Conservation (phyloP, 2,797 vertebrate genomes). For the Myioborus melanocephalus region DNA sequence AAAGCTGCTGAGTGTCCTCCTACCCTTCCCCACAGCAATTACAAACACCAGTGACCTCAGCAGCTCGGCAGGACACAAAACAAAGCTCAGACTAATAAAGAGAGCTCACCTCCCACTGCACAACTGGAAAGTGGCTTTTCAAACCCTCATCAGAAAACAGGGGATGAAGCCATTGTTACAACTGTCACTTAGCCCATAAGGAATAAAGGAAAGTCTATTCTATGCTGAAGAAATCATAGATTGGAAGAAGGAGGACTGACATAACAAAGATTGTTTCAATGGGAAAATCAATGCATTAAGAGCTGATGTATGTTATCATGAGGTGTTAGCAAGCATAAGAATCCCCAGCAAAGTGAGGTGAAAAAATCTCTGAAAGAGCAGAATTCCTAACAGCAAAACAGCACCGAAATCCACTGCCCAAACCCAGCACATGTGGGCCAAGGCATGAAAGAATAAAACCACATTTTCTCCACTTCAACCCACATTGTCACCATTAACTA, state of each 20-base stretch:
- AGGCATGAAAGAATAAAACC: neutral
- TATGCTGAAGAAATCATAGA: neutral
- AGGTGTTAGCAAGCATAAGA: neutral
- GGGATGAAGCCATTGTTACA: neutral
- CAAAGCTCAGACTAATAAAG: neutral
- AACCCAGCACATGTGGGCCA: accelerated
- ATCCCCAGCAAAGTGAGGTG: neutral
- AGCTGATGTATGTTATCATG: neutral
- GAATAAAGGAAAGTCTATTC: neutral
- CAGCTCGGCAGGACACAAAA: neutral
- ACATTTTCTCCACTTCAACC: neutral
- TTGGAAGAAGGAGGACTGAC: neutral
- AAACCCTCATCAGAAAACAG: neutral
- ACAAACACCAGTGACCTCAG: neutral
- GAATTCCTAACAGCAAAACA: neutral
- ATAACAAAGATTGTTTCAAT: accelerated
- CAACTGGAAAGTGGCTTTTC: neutral
- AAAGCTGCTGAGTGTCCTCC: neutral
- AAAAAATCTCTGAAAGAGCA: neutral
- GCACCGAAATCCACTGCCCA: neutral
- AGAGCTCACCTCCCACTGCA: neutral
- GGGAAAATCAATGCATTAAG: neutral
- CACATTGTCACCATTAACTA: neutral
- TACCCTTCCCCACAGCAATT: neutral
- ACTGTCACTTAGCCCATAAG: neutral